phyloP scores from a whole-genome alignment of 2,113 vertebrate species.

The Amblyornis subalaris region DNA sequence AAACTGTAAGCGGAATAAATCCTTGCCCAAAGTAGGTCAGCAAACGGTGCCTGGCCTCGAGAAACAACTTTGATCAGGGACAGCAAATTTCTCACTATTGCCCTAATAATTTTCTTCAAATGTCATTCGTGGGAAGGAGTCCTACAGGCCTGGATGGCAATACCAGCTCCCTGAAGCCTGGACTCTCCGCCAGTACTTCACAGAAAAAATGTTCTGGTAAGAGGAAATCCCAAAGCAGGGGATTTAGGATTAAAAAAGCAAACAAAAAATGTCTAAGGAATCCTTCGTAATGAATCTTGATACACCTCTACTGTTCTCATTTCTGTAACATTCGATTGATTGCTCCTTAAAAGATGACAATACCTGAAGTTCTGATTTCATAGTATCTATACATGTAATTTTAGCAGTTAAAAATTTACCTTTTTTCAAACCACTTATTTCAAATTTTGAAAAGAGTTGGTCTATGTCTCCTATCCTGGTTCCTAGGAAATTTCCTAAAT shows the following conservation, averaged over 20 bases:
- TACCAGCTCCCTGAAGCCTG: not conserved
- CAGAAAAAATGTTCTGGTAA: not conserved
- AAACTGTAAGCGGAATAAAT: not conserved
- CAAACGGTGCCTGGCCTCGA: not conserved
- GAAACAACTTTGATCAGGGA: not conserved
- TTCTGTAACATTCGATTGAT: not conserved
- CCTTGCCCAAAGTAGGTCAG: constrained; percentile 25
- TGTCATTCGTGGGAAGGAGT: not conserved
- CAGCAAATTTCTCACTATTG: not conserved
- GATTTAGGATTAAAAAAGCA: not conserved
- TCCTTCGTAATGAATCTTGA: not conserved
- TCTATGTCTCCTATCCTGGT: not conserved
- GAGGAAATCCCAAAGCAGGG: not conserved
- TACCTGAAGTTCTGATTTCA: not conserved
- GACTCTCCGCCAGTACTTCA: not conserved
- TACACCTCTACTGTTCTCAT: not conserved
- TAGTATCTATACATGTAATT: not conserved
- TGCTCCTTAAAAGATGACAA: not conserved
- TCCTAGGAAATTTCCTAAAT: constrained; percentile 58
- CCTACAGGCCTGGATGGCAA: not conserved
- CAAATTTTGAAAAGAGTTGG: not conserved
- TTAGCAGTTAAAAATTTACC: not conserved
- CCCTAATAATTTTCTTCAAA: not conserved
- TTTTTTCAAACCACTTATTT: constrained; percentile 6
- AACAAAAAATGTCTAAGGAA: not conserved